Evolutionary conservation across 2,888 invertebrate genomes (phyloP).

Genomic region (Trisateles emortualis): DNA sequence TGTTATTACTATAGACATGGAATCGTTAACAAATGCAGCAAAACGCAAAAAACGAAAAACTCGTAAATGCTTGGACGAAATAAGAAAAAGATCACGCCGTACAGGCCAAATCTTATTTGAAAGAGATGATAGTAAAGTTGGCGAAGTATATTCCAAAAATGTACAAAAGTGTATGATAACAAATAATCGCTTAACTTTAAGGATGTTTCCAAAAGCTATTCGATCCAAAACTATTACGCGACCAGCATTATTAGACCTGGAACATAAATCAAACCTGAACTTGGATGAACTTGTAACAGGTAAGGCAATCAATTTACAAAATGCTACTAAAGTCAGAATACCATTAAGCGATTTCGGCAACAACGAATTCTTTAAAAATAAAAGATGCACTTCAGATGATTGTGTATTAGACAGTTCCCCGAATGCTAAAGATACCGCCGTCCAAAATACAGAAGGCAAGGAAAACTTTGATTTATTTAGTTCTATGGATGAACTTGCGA

Average conservation of each 20-base stretch:
- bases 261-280: constrained; percentile 41
- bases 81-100: constrained; percentile 64
- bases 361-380: constrained; percentile 3
- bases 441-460: constrained; percentile 8
- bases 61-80: constrained; percentile 71
- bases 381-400: constrained; percentile 6
- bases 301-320: constrained; percentile 13
- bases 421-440: constrained; percentile 12
- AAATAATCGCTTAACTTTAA: constrained; percentile 67
- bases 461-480: constrained; percentile 44
- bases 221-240: constrained; percentile 75
- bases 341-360: constrained; percentile 11
- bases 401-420: constrained; percentile 5
- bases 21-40: constrained; percentile 44
- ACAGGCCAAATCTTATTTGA: constrained; percentile 26
- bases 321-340: constrained; percentile 11
- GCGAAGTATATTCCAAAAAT: constrained; percentile 30
- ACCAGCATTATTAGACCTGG: constrained; percentile 53
- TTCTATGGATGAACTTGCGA: constrained; percentile 32
- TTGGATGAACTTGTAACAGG: constrained; percentile 35
- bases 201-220: constrained; percentile 70
- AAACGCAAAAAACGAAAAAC: constrained; percentile 74
- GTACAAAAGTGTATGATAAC: constrained; percentile 57
- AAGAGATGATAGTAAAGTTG: constrained; percentile 21
- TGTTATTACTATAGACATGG: constrained; percentile 37